A percentile compares a stretch with the other conserved stretches of the same genome.
Conservation (phyloP, 2,113 vertebrate species). For the Nycticorax nycticorax region DNA sequence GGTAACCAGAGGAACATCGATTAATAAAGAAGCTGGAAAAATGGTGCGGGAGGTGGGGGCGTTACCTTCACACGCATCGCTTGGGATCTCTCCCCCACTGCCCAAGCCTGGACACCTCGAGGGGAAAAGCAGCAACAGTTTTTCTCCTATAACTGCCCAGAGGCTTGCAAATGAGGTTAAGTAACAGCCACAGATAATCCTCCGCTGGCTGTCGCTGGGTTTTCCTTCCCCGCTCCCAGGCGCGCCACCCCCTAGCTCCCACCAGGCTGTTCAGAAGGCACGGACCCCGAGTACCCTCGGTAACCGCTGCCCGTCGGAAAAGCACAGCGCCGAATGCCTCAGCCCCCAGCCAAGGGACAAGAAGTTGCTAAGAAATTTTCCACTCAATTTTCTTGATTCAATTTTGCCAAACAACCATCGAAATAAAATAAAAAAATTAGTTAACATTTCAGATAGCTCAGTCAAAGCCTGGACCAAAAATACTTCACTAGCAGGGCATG, state of each 20-base stretch:
- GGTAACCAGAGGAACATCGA: not conserved
- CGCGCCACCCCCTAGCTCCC: accelerated
- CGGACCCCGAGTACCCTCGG: accelerated
- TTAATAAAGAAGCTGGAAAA: not conserved
- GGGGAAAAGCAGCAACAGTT: not conserved
- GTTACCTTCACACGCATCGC: accelerated
- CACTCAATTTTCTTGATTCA: not conserved
- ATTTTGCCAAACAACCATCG: accelerated
- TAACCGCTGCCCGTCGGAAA: accelerated
- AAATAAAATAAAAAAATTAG: not conserved
- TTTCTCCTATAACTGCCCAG: not conserved
- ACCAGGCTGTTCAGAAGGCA: not conserved
- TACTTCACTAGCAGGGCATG: not conserved
- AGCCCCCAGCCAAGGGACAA: accelerated
- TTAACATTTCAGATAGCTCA: not conserved
- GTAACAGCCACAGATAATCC: not conserved
- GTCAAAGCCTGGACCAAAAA: not conserved
- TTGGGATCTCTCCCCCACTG: not conserved
- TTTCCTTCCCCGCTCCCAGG: not conserved
- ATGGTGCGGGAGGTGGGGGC: accelerated
- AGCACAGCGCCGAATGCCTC: not conserved
- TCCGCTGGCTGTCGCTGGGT: accelerated
- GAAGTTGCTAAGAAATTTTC: not conserved
- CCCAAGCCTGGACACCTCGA: not conserved
- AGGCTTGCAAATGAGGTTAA: not conserved